Evolutionary conservation across 92 coral and sea anemone genomes (phyloP).

Genomic region (Zoanthus sociatus): DNA sequence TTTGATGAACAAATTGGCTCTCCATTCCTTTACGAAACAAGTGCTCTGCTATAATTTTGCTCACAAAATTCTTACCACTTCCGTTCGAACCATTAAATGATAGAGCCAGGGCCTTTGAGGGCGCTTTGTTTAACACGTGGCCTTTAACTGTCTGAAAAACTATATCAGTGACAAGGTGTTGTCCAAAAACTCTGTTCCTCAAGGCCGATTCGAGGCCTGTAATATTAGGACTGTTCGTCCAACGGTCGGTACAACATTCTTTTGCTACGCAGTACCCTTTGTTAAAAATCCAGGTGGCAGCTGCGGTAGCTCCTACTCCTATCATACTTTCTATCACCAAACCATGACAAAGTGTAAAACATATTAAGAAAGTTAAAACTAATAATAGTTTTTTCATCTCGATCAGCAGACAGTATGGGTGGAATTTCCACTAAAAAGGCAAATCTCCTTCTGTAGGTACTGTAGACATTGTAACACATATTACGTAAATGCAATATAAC

Average conservation of each 20-base stretch:
- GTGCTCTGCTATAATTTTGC: constrained; percentile 83
- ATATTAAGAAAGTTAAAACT: not conserved
- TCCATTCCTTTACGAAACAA: constrained; percentile 78
- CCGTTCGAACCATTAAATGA: constrained; percentile 99
- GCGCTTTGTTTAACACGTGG: constrained; percentile 72
- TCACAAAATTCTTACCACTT: constrained; percentile 89
- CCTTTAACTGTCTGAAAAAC: constrained; percentile 83
- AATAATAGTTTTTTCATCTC: not conserved
- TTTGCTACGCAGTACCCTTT: constrained; percentile 53
- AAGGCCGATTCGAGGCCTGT: constrained; percentile 74
- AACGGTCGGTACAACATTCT: constrained; percentile 83
- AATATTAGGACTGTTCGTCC: constrained; percentile 73
- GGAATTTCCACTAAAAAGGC: not conserved
- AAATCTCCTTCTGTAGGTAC: no score
- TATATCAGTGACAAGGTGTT: constrained; percentile 79
- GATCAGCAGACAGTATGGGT: no score
- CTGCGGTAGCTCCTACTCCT: not conserved
- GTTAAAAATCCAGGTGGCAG: not conserved
- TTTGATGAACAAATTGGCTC: constrained; percentile 74
- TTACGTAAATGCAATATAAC: no score
- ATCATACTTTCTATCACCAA: not conserved
- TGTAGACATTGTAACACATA: no score
- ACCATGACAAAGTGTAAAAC: not conserved
- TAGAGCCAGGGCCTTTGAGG: constrained; percentile 83
- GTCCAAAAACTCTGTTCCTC: constrained; percentile 80